Base-by-base conservation (phyloP, 2,797 vertebrate genomes). In the Cuculus canorus region DNA sequence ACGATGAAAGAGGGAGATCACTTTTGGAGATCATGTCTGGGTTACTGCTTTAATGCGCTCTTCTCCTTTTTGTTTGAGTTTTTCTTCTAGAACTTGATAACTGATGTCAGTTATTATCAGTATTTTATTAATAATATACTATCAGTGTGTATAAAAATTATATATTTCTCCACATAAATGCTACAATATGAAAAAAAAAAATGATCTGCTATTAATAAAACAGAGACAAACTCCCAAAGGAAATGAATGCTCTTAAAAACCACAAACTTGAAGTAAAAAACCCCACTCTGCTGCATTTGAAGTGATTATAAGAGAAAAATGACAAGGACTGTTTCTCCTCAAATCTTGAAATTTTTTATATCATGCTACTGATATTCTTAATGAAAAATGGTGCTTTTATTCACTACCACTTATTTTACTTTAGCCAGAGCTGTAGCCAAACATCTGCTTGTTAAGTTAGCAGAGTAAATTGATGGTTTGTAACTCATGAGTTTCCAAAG, bases 321-420 rank as follows among this genome's bases (percentile, higher is more conserved):
- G 9, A 96, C 47, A 8, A 96, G 94, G 78, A 78, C 75, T 95
- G 95, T 96, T 97, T 97, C 94, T 96, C 88, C 90, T 96, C 94
- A 93, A 84, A 96, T 81, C 56, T 90, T 95, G 78, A 83, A 80
- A 82, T 77, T 86, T 94, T 94, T 90, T 91, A 16, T 61, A 76
- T 86, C 64, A 92, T 91, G 90, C 85, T 95, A 92, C 80, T 90
- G 87, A 90, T 90, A 86, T 47, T 90, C 35, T 73, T 82, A 73
- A 84, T 86, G 87, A 77, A 92, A 86, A 92, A 88, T 75, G 3
- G 24, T 84, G 37, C 63, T 76, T 84, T 92, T 91, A 86, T 90
- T 92, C 80, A 45, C 70, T 75, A 21, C n/a, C 30, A 15, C 39
- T 37, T 78, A 79, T 96, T 96, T 86, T 54, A 47, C 57, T 87